Evolutionary conservation across 2,888 invertebrate species (phyloP).

Genomic region (Lithosia quadra): DNA sequence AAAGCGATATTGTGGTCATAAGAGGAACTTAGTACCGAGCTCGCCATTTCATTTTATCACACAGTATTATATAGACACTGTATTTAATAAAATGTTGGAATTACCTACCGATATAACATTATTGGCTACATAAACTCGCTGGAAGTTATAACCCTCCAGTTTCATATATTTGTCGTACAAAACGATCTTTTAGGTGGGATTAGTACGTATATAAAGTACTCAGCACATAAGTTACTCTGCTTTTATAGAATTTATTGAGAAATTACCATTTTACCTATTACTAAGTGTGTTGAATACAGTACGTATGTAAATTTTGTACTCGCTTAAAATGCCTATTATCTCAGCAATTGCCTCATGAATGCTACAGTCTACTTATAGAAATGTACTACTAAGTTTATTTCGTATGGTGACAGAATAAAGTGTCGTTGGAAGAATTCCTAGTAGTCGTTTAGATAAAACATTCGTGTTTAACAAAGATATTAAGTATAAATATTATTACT

Average conservation of each 20-base stretch:
- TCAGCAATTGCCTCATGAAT: slow-evolving; percentile 41
- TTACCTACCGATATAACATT: slow-evolving; percentile 73
- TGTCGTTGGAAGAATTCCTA: slow-evolving; percentile 36
- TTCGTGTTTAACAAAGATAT: slow-evolving; percentile 44
- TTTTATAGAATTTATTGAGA: slow-evolving; percentile 59
- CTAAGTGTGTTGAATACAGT: slow-evolving; percentile 53
- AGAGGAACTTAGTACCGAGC: slow-evolving; percentile 70
- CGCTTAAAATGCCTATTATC: slow-evolving; percentile 45
- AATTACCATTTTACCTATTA: slow-evolving; percentile 66
- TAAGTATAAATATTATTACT: slow-evolving; percentile 34
- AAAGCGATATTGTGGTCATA: slow-evolving; percentile 81
- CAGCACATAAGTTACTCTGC: slow-evolving; percentile 70
- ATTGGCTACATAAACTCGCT: slow-evolving; percentile 75
- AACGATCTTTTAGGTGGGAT: slow-evolving; percentile 71
- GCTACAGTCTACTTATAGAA: slow-evolving; percentile 37
- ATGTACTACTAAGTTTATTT: slow-evolving; percentile 48
- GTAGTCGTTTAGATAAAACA: slow-evolving; percentile 45
- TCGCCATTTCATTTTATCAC: slow-evolving; percentile 81
- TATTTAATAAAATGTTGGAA: slow-evolving; percentile 77
- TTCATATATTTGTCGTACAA: slow-evolving; percentile 81
- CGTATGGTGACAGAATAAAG: slow-evolving; percentile 18
- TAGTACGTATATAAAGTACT: slow-evolving; percentile 63
- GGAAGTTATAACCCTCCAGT: slow-evolving; percentile 76
- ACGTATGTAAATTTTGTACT: slow-evolving; percentile 52
- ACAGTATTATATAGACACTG: slow-evolving; percentile 67